phyloP scores from a whole-genome alignment of 2,113 vertebrate species.

The Tringa solitaria region DNA sequence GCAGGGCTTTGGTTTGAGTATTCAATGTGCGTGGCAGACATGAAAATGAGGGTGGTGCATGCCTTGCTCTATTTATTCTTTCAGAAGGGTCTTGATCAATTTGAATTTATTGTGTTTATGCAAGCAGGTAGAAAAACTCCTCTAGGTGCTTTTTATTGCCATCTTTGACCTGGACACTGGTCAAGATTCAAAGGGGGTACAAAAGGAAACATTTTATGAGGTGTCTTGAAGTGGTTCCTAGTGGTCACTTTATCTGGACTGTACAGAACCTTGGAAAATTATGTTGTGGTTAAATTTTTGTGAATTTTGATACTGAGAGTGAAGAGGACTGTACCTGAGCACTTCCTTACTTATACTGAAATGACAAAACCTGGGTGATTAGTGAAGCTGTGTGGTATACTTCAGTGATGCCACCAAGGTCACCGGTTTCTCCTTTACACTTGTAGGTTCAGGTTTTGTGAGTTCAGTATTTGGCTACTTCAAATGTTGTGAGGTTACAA shows the following conservation, averaged over 20 bases:
- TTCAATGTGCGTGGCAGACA: background rate
- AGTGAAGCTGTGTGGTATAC: background rate
- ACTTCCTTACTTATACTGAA: background rate
- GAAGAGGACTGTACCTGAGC: background rate
- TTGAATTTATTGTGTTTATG: background rate
- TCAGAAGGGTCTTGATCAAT: background rate
- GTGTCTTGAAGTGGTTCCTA: background rate
- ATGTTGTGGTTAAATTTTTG: background rate
- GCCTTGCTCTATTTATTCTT: background rate
- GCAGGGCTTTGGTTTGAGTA: background rate
- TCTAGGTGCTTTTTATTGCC: background rate
- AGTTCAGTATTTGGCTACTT: background rate
- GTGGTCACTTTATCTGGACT: background rate
- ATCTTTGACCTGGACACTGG: background rate
- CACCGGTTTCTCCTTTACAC: background rate
- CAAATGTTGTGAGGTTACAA: background rate
- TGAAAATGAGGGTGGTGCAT: background rate
- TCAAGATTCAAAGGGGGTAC: background rate
- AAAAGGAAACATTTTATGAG: background rate
- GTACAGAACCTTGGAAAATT: background rate
- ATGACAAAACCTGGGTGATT: background rate
- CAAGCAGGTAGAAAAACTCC: background rate
- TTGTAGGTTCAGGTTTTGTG: background rate
- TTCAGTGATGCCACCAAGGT: background rate
- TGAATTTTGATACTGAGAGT: background rate